Evolutionary conservation across 2,888 invertebrate genomes (phyloP), one percentile per base, ranked within the genome.

Genomic region (Leptopterna dolabrata): DNA sequence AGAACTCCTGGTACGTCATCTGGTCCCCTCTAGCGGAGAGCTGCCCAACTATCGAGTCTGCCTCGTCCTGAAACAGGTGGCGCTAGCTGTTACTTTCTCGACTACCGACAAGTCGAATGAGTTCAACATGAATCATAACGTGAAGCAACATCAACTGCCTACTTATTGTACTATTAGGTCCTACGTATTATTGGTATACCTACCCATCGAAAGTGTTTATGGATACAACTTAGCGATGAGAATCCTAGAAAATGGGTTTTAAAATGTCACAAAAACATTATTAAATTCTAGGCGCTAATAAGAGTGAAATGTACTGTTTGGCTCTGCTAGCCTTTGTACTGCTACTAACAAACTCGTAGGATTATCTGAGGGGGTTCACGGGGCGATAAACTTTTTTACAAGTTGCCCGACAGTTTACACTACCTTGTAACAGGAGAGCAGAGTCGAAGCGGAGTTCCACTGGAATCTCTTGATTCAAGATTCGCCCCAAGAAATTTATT

Each of bases 1-100:
- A 94, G 90, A 91, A 94, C 90, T 91, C 93, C 90, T 88, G 92
- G 92, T 91, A 94, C 89, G 90, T 93, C 90, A 94, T 91, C 80
- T 93, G 91, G 0, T 93, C 93, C 89, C 93, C 93, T 91, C 93
- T 93, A 47, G 93, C 92, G 89, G 94, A 94, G 89, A 94, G 91
- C 43, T 93, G 90, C 6, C 92, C 91, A 43, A 93, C 91, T 63
- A 93, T 91, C 70, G 93, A 92, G 81, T 92, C 91, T 47, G 92
- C 92, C 90, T 93, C 93, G 91, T 93, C 92, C 90, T 90, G 73
- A 89, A 90, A 89, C 90, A 91, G 88, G 82, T 19, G 29, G 73
- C 55, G 83, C 71, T 70, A 27, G 47, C 45, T 27, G 41, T 30
- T 29, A 41, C 36, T 30, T 30, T 70, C 29, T 13, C 78, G n/a